phyloP scores from a whole-genome alignment of 2,888 invertebrate genomes.

The Pristionchus arcanus region DNA sequence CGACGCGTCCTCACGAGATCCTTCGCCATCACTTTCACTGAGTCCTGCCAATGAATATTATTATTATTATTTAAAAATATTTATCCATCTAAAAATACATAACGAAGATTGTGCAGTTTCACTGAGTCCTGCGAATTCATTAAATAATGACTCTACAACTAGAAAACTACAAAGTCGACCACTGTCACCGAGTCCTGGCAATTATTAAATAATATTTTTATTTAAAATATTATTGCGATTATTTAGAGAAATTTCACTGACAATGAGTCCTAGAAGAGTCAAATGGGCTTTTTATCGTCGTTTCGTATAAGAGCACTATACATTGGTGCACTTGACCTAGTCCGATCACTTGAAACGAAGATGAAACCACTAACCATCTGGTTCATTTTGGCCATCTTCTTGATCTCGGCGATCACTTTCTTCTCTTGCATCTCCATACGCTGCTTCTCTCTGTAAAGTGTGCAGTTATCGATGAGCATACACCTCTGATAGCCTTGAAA shows the following conservation, averaged over 20 bases:
- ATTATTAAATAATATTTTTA: no score
- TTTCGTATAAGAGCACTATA: no score
- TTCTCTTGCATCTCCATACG: conserved; percentile 99
- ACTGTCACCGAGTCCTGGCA: no score
- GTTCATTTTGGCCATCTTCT: conserved; percentile 88
- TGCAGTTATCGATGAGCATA: neutral
- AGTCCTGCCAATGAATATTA: conserved; percentile 85
- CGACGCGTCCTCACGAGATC: conserved; percentile 95
- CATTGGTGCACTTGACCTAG: no score
- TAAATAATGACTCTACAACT: neutral
- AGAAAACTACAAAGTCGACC: neutral
- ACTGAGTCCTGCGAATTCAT: neutral
- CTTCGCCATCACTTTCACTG: conserved; percentile 99
- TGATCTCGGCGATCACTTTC: conserved; percentile 97
- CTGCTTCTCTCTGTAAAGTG: conserved; percentile 81
- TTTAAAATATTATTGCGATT: no score
- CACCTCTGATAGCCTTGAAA: no score
- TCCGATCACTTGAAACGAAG: no score
- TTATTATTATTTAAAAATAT: neutral
- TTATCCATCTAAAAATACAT: neutral
- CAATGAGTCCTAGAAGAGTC: no score
- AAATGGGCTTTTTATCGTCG: no score
- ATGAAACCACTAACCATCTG: neutral
- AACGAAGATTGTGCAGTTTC: neutral
- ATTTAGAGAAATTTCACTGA: no score